These are phyloP conservation scores for Helarctos malayanus DNA, from an alignment of 2,797 vertebrate species.

Conservation along the genomic window DNA sequence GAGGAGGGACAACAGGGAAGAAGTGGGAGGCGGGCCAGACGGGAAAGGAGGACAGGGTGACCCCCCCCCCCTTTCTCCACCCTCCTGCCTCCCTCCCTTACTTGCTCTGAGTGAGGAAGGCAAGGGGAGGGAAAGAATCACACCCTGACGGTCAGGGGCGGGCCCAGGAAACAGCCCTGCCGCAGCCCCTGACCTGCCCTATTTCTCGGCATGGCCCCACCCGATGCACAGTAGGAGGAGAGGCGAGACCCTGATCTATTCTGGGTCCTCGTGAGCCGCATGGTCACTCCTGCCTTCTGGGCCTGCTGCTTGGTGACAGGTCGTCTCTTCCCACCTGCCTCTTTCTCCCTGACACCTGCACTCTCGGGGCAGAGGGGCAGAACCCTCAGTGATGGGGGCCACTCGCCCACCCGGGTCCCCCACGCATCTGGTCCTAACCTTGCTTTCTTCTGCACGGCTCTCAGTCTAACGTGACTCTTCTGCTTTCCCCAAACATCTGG, in stretches of 20 bases:
- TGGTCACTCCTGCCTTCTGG: not conserved
- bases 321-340: not conserved
- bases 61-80: too few species aligned
- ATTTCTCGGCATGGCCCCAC: not conserved
- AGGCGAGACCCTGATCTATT: not conserved
- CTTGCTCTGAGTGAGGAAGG: not conserved
- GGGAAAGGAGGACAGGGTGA: not conserved
- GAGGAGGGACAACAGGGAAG: not conserved
- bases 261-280: not conserved
- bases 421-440: not conserved
- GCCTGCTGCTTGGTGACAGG: not conserved
- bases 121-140: not conserved
- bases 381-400: not conserved
- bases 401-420: not conserved
- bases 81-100: not conserved
- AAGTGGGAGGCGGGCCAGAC: not conserved
- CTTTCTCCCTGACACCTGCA: not conserved
- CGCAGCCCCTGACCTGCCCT: rapidly evolving
- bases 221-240: not conserved
- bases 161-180: not conserved
- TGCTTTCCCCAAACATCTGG: too few species aligned
- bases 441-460: too few species aligned
- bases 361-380: not conserved
- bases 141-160: not conserved
- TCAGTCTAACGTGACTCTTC: rapidly evolving